A percentile compares a stretch with the other conserved stretches of the same genome.
Conservation (phyloP, 2,113 vertebrate species). For the Esox niger region DNA sequence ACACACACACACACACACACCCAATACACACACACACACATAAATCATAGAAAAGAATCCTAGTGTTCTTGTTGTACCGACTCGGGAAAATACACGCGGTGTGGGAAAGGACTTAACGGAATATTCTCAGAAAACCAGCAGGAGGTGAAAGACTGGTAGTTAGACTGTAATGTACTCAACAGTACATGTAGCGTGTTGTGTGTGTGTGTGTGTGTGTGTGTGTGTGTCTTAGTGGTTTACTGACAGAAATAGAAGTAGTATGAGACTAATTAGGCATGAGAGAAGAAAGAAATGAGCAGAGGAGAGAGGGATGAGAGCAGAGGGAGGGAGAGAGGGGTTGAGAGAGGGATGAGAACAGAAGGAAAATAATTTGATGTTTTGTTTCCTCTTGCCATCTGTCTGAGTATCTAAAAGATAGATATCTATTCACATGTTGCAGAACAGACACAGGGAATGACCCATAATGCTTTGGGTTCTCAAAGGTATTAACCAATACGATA, state of each 20-base stretch:
- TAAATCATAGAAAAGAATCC: constrained; percentile 62
- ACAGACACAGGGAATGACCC: neutral
- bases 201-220: neutral
- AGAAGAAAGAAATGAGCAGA: constrained; percentile 7
- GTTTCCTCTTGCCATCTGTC: neutral
- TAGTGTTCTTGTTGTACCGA: constrained; percentile 44
- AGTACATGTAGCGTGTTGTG: neutral
- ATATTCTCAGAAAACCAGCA: constrained; percentile 60
- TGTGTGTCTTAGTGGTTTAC: constrained; percentile 22
- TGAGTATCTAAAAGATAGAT: no score
- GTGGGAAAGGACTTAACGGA: constrained; percentile 64
- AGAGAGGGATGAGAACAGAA: neutral
- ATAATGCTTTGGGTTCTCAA: no score
- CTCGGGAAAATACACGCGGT: constrained; percentile 48
- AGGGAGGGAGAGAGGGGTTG: neutral
- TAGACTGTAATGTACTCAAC: constrained; percentile 10
- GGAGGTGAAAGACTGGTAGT: constrained; percentile 52
- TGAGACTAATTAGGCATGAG: constrained; percentile 39
- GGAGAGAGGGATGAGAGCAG: neutral
- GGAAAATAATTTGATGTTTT: neutral
- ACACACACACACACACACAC: neutral
- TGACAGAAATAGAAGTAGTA: constrained; percentile 57
- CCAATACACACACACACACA: constrained; percentile 20
- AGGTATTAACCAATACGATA: neutral
- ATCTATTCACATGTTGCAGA: neutral